phyloP scores from a whole-genome alignment of 1,140 invertebrate species.

The Drosophila seguyi region DNA sequence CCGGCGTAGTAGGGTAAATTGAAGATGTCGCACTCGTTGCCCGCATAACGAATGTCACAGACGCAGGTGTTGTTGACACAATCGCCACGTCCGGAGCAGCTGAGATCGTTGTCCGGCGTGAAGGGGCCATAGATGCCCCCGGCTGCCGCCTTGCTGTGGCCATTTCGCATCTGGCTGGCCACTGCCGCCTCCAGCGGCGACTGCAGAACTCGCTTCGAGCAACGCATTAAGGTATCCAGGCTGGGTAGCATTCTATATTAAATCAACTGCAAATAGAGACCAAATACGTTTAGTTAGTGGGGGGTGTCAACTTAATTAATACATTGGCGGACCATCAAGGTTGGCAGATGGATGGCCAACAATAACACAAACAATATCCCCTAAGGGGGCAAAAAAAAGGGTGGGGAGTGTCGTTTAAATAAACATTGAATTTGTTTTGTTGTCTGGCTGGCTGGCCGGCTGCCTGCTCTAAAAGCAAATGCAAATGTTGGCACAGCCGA shows the following conservation, averaged over 20 bases:
- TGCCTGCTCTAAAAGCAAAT: slow-evolving; percentile 68
- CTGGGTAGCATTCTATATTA: slow-evolving; percentile 82
- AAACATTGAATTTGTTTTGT: slow-evolving; percentile 65
- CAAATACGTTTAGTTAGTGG: neutral
- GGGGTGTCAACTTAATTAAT: slow-evolving; percentile 54
- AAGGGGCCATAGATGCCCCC: slow-evolving; percentile 64
- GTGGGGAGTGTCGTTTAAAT: slow-evolving; percentile 60
- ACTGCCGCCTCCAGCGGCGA: slow-evolving; percentile 56
- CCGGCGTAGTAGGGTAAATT: slow-evolving; percentile 89
- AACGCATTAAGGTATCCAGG: slow-evolving; percentile 84
- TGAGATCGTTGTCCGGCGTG: slow-evolving; percentile 69
- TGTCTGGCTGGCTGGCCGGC: slow-evolving; percentile 24
- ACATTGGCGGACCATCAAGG: slow-evolving; percentile 31
- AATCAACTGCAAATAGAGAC: slow-evolving; percentile 67
- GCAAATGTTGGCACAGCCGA: slow-evolving; percentile 58
- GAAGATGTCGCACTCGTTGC: slow-evolving; percentile 88
- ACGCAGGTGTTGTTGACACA: slow-evolving; percentile 96
- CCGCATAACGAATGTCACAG: slow-evolving; percentile 92
- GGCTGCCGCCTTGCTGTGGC: slow-evolving; percentile 60
- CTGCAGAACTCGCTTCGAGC: slow-evolving; percentile 83
- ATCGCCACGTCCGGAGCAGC: slow-evolving; percentile 91
- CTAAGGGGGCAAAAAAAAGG: neutral
- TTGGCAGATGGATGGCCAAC: slow-evolving; percentile 32
- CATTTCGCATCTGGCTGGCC: slow-evolving; percentile 62
- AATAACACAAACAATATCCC: slow-evolving; percentile 10